Base-by-base conservation (phyloP, 2,888 invertebrate species). In the Euphydryas editha region DNA sequence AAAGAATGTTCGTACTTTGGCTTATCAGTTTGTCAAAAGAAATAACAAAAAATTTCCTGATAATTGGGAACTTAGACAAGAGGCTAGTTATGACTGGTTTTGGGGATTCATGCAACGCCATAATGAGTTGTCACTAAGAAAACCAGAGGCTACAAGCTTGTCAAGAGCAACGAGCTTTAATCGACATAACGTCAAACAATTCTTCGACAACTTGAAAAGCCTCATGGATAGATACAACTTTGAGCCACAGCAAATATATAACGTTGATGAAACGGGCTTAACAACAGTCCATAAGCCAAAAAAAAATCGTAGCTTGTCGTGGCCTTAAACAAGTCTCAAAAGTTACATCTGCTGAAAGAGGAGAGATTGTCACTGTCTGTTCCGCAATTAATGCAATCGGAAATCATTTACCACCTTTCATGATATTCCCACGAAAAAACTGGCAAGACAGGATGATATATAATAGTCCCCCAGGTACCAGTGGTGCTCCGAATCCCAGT, bases 101-200 rank as follows among this genome's bases (percentile, higher is more conserved):
- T 6, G 36, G 8, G 4, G 8, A 4, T 36, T 6, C 8, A 4
- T 4, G 4, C 36, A 36, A 36, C 36, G 69, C 11, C 42, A 59
- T 55, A n/a, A 59, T 7, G 54, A 66, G 24, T 63, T 69, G 39
- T 66, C 69, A 4, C 63, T 69, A 30, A 62, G 69, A 18, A 69
- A 69, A 21, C 69, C 69, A 39, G 69, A 69, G 65, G 56, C 69
- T 51, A 66, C 69, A 20, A 69, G 65, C 54, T n/a, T 66, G 44
- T 56, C 65, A 20, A n/a, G 60, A 69, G 69, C 66, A 63, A 69
- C 24, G 51, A 69, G 65, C 56, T 69, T 69, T 57, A 69, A 66
- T 42, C 65, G 59, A 42, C 55, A 62, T 39, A 69, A 63, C 62
- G 58, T 69, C 54, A 47, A 44, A 30, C 54, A 42, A 15, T 69